These are phyloP conservation scores for Dicerorhinus sumatrensis DNA, from an alignment of 2,113 vertebrate genomes.

Conservation along the genomic window DNA sequence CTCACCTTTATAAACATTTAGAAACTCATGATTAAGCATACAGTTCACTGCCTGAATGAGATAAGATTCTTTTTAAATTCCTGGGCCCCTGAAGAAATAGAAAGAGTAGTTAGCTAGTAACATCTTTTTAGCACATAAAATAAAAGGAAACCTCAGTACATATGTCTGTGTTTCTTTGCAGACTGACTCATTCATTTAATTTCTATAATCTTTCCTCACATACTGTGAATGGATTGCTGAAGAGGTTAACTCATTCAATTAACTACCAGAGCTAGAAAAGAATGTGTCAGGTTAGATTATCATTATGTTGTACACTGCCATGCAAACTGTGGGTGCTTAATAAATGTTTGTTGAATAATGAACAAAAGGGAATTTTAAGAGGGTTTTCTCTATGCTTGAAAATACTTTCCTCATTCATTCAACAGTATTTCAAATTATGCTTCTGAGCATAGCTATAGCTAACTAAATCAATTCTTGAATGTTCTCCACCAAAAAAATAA, in stretches of 20 bases:
- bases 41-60: slow-evolving; percentile 37
- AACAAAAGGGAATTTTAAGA: slow-evolving; percentile 64
- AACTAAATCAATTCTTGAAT: slow-evolving; percentile 75
- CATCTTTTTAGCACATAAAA: slow-evolving; percentile 19
- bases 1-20: slow-evolving; percentile 44
- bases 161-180: slow-evolving; percentile 39
- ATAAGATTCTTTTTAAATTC: slow-evolving; percentile 66
- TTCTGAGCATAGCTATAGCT: slow-evolving; percentile 60
- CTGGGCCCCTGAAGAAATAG: slow-evolving; percentile 21
- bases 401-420: slow-evolving; percentile 54
- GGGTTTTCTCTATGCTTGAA: slow-evolving; percentile 67
- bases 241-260: slow-evolving; percentile 81
- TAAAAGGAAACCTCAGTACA: slow-evolving; percentile 40
- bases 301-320: neutral
- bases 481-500: slow-evolving; percentile 62
- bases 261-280: slow-evolving; percentile 76
- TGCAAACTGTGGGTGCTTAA: slow-evolving; percentile 56
- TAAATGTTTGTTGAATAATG: slow-evolving; percentile 51
- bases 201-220: slow-evolving; percentile 75
- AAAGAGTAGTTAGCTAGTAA: slow-evolving; percentile 28
- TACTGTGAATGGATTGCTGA: slow-evolving; percentile 72
- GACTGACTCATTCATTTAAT: slow-evolving; percentile 72
- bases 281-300: slow-evolving; percentile 66
- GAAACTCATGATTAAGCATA: slow-evolving; percentile 57
- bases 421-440: slow-evolving; percentile 62